Evolutionary conservation across 2,888 invertebrate genomes (phyloP).

Genomic region (Isotomurus palustris): DNA sequence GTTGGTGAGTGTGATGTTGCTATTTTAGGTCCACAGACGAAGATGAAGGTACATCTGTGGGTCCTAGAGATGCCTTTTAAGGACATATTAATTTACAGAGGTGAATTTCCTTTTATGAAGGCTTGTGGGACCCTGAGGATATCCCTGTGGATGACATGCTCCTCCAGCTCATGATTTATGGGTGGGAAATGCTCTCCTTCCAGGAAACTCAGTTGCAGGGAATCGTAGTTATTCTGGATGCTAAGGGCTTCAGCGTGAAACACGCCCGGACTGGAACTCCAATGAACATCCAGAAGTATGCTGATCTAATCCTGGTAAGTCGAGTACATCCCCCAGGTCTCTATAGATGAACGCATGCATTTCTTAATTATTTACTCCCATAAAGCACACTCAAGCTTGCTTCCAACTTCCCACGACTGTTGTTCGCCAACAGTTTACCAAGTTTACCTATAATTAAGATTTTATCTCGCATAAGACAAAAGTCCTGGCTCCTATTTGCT

Average conservation of each 20-base stretch:
- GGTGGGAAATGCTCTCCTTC: slow-evolving; percentile 27
- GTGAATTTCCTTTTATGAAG: slow-evolving; percentile 5
- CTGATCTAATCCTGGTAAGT: slow-evolving; percentile 17
- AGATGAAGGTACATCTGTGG: background rate
- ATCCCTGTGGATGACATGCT: slow-evolving; percentile 16
- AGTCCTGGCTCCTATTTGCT: no score
- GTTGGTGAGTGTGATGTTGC: slow-evolving; percentile 11
- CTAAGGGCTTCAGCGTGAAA: slow-evolving; percentile 20
- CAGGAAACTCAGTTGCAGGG: slow-evolving; percentile 28
- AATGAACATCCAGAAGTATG: slow-evolving; percentile 22
- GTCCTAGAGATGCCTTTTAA: background rate
- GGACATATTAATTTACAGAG: background rate
- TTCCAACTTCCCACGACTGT: no score
- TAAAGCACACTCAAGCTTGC: no score
- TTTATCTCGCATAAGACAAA: no score
- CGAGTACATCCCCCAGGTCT: background rate
- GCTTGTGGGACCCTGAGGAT: slow-evolving; percentile 11
- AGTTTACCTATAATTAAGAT: no score
- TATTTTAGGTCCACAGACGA: background rate
- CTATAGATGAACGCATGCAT: background rate
- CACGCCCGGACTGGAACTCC: slow-evolving; percentile 19
- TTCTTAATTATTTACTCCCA: no score
- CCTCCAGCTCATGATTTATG: slow-evolving; percentile 15
- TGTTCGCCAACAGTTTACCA: no score
- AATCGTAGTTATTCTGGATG: slow-evolving; percentile 20